Evolutionary conservation across 2,888 invertebrate species (phyloP).

Genomic region (Alcis repandata): DNA sequence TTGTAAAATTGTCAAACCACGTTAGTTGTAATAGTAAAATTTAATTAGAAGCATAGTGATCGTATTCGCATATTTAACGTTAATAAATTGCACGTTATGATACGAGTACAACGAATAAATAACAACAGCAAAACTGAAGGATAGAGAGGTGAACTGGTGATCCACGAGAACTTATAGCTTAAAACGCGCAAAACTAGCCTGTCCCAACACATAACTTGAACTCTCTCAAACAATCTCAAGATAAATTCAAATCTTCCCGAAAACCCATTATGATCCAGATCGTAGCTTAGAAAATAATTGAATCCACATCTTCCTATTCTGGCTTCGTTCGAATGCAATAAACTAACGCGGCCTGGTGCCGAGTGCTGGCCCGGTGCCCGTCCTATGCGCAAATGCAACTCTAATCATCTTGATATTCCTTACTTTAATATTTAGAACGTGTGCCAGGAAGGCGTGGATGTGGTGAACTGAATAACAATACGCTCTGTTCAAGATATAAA

Average conservation of each 20-base stretch:
- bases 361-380: conserved; percentile 42
- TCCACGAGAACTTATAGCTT: too few species aligned
- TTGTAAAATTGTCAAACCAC: too few species aligned
- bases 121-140: too few species aligned
- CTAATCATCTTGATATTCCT: conserved; percentile 43
- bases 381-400: conserved; percentile 36
- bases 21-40: too few species aligned
- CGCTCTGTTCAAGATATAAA: conserved; percentile 14
- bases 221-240: neutral
- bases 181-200: too few species aligned
- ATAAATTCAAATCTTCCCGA: neutral
- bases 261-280: neutral
- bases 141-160: too few species aligned
- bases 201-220: too few species aligned
- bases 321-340: conserved; percentile 37
- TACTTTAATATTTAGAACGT: conserved; percentile 32
- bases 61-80: too few species aligned
- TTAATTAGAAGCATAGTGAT: too few species aligned
- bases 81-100: too few species aligned
- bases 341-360: conserved; percentile 33
- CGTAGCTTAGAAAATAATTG: conserved; percentile 24
- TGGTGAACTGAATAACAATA: conserved; percentile 37
- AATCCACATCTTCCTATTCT: conserved; percentile 30
- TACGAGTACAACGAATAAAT: too few species aligned
- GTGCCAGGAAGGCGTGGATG: conserved; percentile 25